A percentile compares a stretch with the other conserved stretches of the same genome.
phyloP scores from a whole-genome alignment of 2,113 vertebrate species.

The Salvelinus fontinalis region DNA sequence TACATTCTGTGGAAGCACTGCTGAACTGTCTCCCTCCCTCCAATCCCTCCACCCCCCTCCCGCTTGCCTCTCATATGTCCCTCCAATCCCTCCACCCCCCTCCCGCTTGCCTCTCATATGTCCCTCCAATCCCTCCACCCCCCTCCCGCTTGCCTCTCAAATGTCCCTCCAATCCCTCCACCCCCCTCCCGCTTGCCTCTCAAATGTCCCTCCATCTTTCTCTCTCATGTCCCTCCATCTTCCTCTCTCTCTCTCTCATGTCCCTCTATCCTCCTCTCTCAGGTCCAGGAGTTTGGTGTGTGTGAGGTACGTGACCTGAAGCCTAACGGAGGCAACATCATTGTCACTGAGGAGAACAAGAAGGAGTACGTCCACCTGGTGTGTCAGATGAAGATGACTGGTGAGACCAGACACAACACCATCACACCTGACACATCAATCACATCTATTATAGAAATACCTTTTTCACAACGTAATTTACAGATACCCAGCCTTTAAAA shows the following conservation, averaged over 20 bases:
- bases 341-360: conserved; percentile 96
- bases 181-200: conserved; percentile 22
- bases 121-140: not conserved
- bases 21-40: conserved; percentile 11
- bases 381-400: conserved; percentile 99
- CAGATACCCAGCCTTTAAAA: too few species aligned
- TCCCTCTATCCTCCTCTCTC: not conserved
- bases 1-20: too few species aligned
- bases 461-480: too few species aligned
- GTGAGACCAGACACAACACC: conserved; percentile 59
- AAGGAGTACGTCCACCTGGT: conserved; percentile 96
- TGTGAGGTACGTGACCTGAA: conserved; percentile 95
- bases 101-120: not conserved
- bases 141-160: not conserved
- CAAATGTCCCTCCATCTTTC: not conserved
- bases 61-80: not conserved
- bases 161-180: not conserved
- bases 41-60: not conserved
- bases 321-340: conserved; percentile 91
- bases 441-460: too few species aligned
- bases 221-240: too few species aligned
- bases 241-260: not conserved
- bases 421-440: not conserved
- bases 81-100: not conserved
- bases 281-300: conserved; percentile 96